A percentile compares a stretch with the other conserved stretches of the same genome.
phyloP scores from a whole-genome alignment of 1,140 invertebrate genomes.

The Paraescarpia echinospica region DNA sequence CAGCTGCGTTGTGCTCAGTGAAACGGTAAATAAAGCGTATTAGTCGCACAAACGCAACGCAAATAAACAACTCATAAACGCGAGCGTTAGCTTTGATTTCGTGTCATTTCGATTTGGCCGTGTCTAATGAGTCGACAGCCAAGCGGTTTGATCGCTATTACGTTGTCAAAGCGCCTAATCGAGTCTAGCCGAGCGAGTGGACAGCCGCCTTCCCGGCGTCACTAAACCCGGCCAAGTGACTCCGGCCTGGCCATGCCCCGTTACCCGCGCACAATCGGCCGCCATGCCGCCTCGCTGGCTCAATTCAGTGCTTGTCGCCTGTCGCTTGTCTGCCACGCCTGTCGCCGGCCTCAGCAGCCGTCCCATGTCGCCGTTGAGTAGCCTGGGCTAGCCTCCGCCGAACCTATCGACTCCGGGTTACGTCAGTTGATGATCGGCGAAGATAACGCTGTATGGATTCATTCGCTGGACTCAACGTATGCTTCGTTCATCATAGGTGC shows the following conservation, averaged over 20 bases:
- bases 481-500: not conserved
- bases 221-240: not conserved
- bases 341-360: not conserved
- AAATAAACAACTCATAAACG: conserved; percentile 6
- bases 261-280: not conserved
- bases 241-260: not conserved
- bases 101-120: not conserved
- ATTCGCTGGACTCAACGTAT: not conserved
- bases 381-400: too few species aligned
- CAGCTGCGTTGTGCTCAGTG: not conserved
- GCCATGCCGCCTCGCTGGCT: not conserved
- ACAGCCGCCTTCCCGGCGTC: not conserved
- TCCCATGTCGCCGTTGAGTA: not conserved
- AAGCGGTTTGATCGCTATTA: not conserved
- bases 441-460: not conserved
- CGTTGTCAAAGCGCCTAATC: conserved; percentile 3
- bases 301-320: not conserved
- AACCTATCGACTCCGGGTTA: not conserved
- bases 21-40: not conserved
- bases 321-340: not conserved
- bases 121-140: not conserved
- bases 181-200: not conserved
- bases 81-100: not conserved
- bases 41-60: not conserved
- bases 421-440: not conserved